These are phyloP conservation scores for Steinernema khuongi DNA, from an alignment of 1,140 invertebrate genomes.

Conservation along the genomic window DNA sequence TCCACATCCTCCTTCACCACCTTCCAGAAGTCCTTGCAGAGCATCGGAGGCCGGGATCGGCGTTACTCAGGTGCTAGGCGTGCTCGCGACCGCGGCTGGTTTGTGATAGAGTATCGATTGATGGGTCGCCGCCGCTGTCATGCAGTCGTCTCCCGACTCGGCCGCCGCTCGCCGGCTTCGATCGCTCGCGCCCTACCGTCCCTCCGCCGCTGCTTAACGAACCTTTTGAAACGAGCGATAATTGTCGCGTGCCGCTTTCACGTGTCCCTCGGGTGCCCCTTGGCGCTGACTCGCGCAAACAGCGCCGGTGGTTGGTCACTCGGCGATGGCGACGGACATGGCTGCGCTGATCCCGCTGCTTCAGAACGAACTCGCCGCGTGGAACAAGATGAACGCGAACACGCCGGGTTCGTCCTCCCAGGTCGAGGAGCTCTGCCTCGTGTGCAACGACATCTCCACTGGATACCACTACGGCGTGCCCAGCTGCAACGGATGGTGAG, in stretches of 20 bases:
- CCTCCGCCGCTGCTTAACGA: neutral
- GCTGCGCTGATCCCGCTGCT: neutral
- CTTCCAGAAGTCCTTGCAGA: no score
- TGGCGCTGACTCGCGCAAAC: neutral
- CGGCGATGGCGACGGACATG: neutral
- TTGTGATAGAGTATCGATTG: slow-evolving; percentile 6
- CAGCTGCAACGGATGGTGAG: slow-evolving; percentile 53
- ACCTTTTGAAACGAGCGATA: neutral
- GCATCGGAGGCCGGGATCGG: neutral
- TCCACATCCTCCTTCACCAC: no score
- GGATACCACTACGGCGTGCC: slow-evolving; percentile 58
- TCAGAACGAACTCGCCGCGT: slow-evolving; percentile 6
- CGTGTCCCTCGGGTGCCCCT: neutral
- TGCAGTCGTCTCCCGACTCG: neutral
- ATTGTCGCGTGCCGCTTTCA: neutral
- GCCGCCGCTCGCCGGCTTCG: neutral
- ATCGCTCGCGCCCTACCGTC: neutral
- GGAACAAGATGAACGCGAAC: slow-evolving; percentile 5
- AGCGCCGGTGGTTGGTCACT: neutral
- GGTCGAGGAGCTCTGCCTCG: slow-evolving; percentile 44
- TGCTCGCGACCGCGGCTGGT: neutral
- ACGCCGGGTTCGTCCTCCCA: slow-evolving; percentile 7
- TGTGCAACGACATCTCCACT: slow-evolving; percentile 52
- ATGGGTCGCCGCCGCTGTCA: slow-evolving; percentile 11
- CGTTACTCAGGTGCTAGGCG: slow-evolving; percentile 5